Evolutionary conservation across 2,888 invertebrate species (phyloP), one percentile per base, ranked within the genome.

Genomic region (Campaea margaritaria): DNA sequence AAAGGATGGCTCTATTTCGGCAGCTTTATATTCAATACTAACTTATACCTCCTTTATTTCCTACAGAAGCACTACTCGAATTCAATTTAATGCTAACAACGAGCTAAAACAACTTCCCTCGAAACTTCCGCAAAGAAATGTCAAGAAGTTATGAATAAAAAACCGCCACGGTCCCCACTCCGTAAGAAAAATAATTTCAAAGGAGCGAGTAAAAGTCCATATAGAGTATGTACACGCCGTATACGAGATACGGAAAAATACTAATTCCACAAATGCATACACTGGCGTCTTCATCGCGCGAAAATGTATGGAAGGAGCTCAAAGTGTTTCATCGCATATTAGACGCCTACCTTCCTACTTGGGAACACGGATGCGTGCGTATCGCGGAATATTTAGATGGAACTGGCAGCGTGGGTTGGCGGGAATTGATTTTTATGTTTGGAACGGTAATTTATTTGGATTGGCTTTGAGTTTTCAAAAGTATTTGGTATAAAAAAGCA

Each of bases 201-300:
- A 60, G 56, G 53, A 42, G 31, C 42, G 7, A 31, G 31, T 31
- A 31, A 31, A 31, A 31, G 31, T 7, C 16, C 38, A 48, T 44
- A 31, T 9, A 10, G 10, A n/a, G n/a, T n/a, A n/a, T n/a, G n/a
- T n/a, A n/a, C n/a, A n/a, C n/a, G 9, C 36, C 44, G 53, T 56
- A 43, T 21, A 14, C 31, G 50, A 48, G 48, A 34, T 39, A 49
- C 42, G 62, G 48, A 13, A 51, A 61, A 67, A 62, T 62, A 66
- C 62, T 68, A 67, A 71, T 71, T 68, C 52, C 56, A 56, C 58
- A 63, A 71, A 70, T 69, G 66, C 62, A 68, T 53, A 53, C 60
- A 64, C 60, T 28, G 31, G 28, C 45, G 50, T 50, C 44, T 50
- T 57, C 41, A 49, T 56, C 48, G 46, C 41, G 43, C 38, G 47